Conservation (phyloP, 2,113 vertebrate species). For the Amblyopsis rosae region DNA sequence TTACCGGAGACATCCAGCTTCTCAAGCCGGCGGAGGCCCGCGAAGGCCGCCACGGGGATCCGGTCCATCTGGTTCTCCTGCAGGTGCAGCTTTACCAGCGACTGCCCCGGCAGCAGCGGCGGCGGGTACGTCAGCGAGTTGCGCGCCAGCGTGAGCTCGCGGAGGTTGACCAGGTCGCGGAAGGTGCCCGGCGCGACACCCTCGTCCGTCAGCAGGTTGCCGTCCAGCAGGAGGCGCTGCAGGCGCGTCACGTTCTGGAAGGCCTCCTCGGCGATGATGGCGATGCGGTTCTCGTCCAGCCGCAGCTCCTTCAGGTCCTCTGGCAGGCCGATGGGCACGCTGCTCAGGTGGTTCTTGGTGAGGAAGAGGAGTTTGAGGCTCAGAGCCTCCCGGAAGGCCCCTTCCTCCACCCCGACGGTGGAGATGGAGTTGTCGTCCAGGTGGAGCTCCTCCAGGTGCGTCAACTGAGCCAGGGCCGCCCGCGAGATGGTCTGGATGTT, state of each 20-base stretch:
- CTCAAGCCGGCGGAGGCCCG: slow-evolving; percentile 87
- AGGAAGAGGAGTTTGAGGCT: slow-evolving; percentile 96
- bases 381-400: slow-evolving; percentile 91
- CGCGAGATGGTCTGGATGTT: slow-evolving; percentile 98
- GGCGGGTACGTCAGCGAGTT: slow-evolving; percentile 93
- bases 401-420: slow-evolving; percentile 95
- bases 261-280: slow-evolving; percentile 90
- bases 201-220: slow-evolving; percentile 93
- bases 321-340: slow-evolving; percentile 92
- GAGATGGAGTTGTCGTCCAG: slow-evolving; percentile 98
- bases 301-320: slow-evolving; percentile 90
- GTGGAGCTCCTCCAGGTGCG: slow-evolving; percentile 91
- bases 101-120: slow-evolving; percentile 84
- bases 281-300: slow-evolving; percentile 95
- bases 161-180: slow-evolving; percentile 87
- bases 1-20: slow-evolving; percentile 94
- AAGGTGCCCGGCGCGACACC: slow-evolving; percentile 93
- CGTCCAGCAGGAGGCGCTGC: slow-evolving; percentile 92
- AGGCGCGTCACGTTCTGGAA: slow-evolving; percentile 93
- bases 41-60: slow-evolving; percentile 89
- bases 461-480: slow-evolving; percentile 89
- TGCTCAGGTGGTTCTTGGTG: slow-evolving; percentile 97
- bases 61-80: slow-evolving; percentile 97
- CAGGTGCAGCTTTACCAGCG: slow-evolving; percentile 87
- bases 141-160: slow-evolving; percentile 90